Evolutionary conservation across 2,888 invertebrate genomes (phyloP), one percentile per base, ranked within the genome.

Genomic region (Synergus japonicus): DNA sequence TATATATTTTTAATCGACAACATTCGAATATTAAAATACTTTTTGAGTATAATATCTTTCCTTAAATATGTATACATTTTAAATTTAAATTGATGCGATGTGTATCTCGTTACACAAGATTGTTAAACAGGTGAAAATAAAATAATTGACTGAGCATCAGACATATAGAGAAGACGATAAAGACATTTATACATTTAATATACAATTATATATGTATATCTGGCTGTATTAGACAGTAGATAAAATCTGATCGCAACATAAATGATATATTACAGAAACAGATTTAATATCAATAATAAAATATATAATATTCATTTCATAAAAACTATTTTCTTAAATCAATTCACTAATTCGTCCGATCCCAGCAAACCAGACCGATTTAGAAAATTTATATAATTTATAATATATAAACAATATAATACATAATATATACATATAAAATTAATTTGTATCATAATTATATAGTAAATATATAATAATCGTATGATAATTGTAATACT

Each of bases 1-100:
- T 73, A 73, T 73, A 73, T 73, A 73, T 73, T 49, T 69, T 73
- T 73, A 73, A 73, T 54, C 49, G 37, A 73, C 73, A 73, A 73
- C 73, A 73, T 49, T 49, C 18, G 73, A 73, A 73, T 73, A 73
- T 58, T 73, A 73, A 73, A 73, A 73, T 73, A 73, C 37, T 73
- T 69, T 22, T 73, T 73, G 37, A 54, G 37, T 73, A 73, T 41
- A 73, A 73, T 73, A 73, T 73, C 49, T 73, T 37, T 73, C 54
- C 73, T 73, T 73, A 54, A 54, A 73, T 73, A 41, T 58, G 12
- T 37, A 49, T 73, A 54, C 73, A 29, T 54, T 73, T 73, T 73
- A 10, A 37, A 49, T 29, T 73, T 54, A 10, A 37, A 49, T 29
- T 73, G 37, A n/a, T 37, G n/a, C 54, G 54, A 73, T 73, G 49